A percentile compares a stretch with the other conserved stretches of the same genome.
Evolutionary conservation across 2,797 vertebrate species (phyloP).

Genomic region (Hoplostethus mediterraneus): DNA sequence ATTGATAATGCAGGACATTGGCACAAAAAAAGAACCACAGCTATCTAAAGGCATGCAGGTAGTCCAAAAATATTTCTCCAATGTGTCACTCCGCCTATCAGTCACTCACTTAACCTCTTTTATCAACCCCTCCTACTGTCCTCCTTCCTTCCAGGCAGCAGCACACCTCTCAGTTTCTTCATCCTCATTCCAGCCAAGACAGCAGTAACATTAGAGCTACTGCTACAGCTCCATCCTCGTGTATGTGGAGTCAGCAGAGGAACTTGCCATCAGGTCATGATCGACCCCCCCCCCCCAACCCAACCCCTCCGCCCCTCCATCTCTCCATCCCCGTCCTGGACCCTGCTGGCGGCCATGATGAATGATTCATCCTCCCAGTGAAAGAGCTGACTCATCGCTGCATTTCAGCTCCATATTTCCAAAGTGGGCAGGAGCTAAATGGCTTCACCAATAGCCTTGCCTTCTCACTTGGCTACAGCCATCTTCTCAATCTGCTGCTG

Average conservation of each 20-base stretch:
- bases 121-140: neutral
- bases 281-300: constrained; percentile 63
- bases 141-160: neutral
- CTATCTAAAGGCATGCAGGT: too few relatives aligned
- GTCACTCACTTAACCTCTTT: neutral
- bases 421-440: constrained; percentile 72
- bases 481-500: constrained; percentile 54
- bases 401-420: constrained; percentile 74
- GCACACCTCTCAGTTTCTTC: neutral
- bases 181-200: neutral
- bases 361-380: constrained; percentile 81
- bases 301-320: constrained; percentile 44
- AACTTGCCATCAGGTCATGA: constrained; percentile 75
- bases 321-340: constrained; percentile 58
- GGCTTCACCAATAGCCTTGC: constrained; percentile 64
- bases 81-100: neutral
- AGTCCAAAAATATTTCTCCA: neutral
- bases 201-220: constrained; percentile 7
- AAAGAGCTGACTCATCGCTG: constrained; percentile 80
- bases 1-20: neutral
- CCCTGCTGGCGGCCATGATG: constrained; percentile 77
- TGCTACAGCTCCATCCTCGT: constrained; percentile 10
- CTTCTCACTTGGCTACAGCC: constrained; percentile 41
- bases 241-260: constrained; percentile 74
- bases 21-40: neutral